Percentiles rank a stretch among this genome's conserved stretches.
phyloP scores from a whole-genome alignment of 2,797 vertebrate species.

The Enteromius afrohamiltoni region DNA sequence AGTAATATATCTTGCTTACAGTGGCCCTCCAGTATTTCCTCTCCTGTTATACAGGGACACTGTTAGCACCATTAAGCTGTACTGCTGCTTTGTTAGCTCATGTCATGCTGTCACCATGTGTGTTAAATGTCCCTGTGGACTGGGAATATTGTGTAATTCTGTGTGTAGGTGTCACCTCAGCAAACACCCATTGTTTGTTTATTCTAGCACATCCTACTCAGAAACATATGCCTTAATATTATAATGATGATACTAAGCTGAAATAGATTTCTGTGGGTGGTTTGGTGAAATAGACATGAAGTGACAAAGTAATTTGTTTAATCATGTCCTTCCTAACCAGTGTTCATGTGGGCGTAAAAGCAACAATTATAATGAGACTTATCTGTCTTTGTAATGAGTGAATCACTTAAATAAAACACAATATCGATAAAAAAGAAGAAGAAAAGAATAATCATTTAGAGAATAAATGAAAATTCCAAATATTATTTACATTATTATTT shows the following conservation, averaged over 20 bases:
- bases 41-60: constrained; percentile 11
- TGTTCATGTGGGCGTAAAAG: constrained; percentile 1
- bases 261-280: constrained; percentile 39
- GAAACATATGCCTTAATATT: constrained; percentile 14
- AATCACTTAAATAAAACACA: not conserved
- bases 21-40: not conserved
- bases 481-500: no score
- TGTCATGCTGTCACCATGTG: constrained; percentile 39
- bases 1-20: not conserved
- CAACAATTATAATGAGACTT: not conserved
- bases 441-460: not conserved
- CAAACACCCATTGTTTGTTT: constrained; percentile 40
- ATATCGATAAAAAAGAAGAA: not conserved
- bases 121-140: constrained; percentile 53
- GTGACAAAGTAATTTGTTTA: constrained; percentile 10
- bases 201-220: not conserved
- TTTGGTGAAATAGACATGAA: constrained; percentile 19
- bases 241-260: constrained; percentile 6
- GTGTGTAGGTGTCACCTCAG: constrained; percentile 29
- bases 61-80: constrained; percentile 27
- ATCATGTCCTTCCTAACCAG: constrained; percentile 3
- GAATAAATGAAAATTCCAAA: not conserved
- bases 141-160: constrained; percentile 40
- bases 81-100: constrained; percentile 34
- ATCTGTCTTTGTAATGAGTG: not conserved